These are phyloP conservation scores for Apantesis nais DNA, from an alignment of 2,888 invertebrate species.

Conservation along the genomic window DNA sequence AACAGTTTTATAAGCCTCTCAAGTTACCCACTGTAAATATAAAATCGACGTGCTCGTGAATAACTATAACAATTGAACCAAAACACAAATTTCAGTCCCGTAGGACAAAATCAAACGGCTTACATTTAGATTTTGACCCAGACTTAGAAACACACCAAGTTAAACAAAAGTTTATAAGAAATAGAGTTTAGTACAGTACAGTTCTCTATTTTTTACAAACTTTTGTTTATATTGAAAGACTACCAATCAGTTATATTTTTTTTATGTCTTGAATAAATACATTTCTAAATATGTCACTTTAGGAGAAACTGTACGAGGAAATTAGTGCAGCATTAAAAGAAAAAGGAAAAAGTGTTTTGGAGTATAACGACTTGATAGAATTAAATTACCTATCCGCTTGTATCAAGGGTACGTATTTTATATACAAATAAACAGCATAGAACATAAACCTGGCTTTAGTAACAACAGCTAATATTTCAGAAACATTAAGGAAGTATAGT, in stretches of 20 bases:
- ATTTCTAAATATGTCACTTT: slow-evolving; percentile 21
- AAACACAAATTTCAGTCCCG: no score
- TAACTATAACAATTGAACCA: no score
- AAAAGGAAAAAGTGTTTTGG: slow-evolving; percentile 61
- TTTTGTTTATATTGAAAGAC: no score
- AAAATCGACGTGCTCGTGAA: no score
- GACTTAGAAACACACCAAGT: no score
- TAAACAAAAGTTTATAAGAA: no score
- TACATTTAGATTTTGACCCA: no score
- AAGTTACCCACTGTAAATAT: no score
- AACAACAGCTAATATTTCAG: slow-evolving; percentile 48
- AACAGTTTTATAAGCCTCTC: no score
- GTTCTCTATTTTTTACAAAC: no score
- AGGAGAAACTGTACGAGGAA: slow-evolving; percentile 69
- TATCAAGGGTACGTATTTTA: slow-evolving; percentile 57
- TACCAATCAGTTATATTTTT: background rate
- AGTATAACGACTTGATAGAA: slow-evolving; percentile 68
- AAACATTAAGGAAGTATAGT: slow-evolving; percentile 69
- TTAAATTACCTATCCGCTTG: slow-evolving; percentile 68
- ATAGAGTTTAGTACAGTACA: no score
- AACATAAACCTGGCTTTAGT: background rate
- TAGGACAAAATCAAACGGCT: no score
- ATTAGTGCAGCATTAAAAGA: slow-evolving; percentile 57
- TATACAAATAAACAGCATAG: background rate
- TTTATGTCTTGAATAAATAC: background rate